Conservation (phyloP, 1,140 invertebrate genomes). For the Drosophila novamexicana region DNA sequence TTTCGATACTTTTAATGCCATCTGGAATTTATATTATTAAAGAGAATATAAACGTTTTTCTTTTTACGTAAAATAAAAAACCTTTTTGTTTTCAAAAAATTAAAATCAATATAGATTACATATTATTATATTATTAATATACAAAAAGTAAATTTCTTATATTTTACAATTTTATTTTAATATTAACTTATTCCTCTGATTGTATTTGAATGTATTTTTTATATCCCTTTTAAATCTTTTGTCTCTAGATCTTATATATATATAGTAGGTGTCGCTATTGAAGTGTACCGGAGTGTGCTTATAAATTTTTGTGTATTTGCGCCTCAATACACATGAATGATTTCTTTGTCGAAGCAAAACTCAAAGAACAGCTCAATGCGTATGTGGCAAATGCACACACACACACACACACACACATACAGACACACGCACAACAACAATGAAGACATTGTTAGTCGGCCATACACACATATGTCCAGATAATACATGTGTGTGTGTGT, state of each 20-base stretch:
- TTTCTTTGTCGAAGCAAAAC: constrained; percentile 59
- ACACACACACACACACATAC: constrained; percentile 35
- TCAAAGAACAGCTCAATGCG: constrained; percentile 54
- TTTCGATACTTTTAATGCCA: too few species aligned
- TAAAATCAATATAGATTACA: too few species aligned
- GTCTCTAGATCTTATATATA: background rate
- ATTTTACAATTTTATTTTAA: too few species aligned
- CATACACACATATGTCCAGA: constrained; percentile 11
- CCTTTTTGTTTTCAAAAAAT: too few species aligned
- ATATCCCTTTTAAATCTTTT: too few species aligned
- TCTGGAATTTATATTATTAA: too few species aligned
- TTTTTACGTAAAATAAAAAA: too few species aligned
- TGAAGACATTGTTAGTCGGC: constrained; percentile 28
- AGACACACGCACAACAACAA: constrained; percentile 12
- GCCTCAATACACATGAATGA: constrained; percentile 68
- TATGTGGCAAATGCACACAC: constrained; percentile 49
- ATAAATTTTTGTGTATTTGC: constrained; percentile 16
- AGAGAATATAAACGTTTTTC: too few species aligned
- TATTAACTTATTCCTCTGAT: too few species aligned
- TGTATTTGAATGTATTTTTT: too few species aligned
- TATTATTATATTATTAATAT: too few species aligned
- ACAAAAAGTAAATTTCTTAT: too few species aligned
- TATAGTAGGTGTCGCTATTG: constrained; percentile 6
- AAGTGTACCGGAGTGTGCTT: constrained; percentile 18
- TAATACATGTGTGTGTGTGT: constrained; percentile 1